A percentile compares a stretch with the other conserved stretches of the same genome.
These are phyloP conservation scores for Drosophila baimaii DNA, from an alignment of 1,140 invertebrate species.

Conservation along the genomic window DNA sequence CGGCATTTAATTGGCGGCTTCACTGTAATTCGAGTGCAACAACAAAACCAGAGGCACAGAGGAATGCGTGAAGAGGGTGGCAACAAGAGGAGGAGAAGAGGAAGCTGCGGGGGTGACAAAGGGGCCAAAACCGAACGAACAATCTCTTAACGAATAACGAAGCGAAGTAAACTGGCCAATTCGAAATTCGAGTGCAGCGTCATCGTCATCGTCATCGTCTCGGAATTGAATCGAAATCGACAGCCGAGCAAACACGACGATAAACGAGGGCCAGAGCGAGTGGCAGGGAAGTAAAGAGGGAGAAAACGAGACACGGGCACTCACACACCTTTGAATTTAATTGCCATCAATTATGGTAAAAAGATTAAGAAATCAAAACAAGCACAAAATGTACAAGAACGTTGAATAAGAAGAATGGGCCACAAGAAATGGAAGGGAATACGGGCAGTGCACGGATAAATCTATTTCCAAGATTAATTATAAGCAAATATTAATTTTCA, in stretches of 20 bases:
- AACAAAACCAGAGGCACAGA: conserved; percentile 54
- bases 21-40: conserved; percentile 38
- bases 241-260: conserved; percentile 34
- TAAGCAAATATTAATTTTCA: background rate
- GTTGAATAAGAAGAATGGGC: conserved; percentile 70
- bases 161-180: conserved; percentile 49
- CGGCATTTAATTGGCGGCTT: conserved; percentile 26
- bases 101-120: conserved; percentile 21
- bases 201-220: conserved; percentile 43
- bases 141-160: conserved; percentile 29
- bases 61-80: conserved; percentile 39
- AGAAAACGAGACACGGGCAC: conserved; percentile 46
- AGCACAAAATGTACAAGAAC: conserved; percentile 69
- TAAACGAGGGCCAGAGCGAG: conserved; percentile 3
- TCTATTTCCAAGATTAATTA: background rate
- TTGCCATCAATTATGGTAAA: conserved; percentile 83
- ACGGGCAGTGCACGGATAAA: conserved; percentile 12
- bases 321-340: conserved; percentile 81
- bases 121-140: conserved; percentile 32
- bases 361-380: conserved; percentile 83
- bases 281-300: background rate
- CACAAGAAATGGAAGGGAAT: conserved; percentile 55
- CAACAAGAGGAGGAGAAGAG: conserved; percentile 11
- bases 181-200: conserved; percentile 50
- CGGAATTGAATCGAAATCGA: conserved; percentile 29